Evolutionary conservation across 2,113 vertebrate genomes (phyloP).

Genomic region (Oenanthe melanoleuca): DNA sequence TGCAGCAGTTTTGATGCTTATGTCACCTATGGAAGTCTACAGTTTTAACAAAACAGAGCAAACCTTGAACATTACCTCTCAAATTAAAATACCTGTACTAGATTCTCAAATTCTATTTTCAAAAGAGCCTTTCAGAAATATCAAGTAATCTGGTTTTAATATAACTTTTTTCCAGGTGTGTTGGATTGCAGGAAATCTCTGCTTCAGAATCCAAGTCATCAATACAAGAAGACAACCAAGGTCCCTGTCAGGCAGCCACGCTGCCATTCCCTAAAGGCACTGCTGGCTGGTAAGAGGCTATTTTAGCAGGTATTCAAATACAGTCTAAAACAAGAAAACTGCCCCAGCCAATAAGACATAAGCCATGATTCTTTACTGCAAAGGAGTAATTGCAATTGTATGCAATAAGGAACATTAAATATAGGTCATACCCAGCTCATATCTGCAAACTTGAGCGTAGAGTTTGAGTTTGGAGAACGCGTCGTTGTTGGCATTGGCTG

Average conservation of each 20-base stretch:
- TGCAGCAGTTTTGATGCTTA: not conserved
- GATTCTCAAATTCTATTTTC: not conserved
- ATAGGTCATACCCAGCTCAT: constrained; percentile 86
- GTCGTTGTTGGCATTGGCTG: constrained; percentile 86
- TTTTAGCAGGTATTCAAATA: not conserved
- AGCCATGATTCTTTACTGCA: not conserved
- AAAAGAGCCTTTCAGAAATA: not conserved
- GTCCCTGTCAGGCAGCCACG: not conserved
- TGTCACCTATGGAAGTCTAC: not conserved
- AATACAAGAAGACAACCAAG: not conserved
- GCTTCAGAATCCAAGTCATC: not conserved
- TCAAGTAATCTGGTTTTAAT: not conserved
- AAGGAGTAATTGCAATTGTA: not conserved
- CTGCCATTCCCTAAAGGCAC: not conserved
- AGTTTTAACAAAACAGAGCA: not conserved
- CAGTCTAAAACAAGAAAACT: not conserved
- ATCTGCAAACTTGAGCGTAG: constrained; percentile 97
- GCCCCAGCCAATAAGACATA: not conserved
- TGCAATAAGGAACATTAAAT: not conserved
- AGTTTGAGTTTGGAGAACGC: constrained; percentile 95
- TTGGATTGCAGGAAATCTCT: not conserved
- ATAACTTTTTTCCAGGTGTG: not conserved
- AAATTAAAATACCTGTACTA: not conserved
- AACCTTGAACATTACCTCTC: not conserved
- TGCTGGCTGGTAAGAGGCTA: not conserved